Conservation (phyloP, 2,113 vertebrate species). For the Todiramphus saurophagus region DNA sequence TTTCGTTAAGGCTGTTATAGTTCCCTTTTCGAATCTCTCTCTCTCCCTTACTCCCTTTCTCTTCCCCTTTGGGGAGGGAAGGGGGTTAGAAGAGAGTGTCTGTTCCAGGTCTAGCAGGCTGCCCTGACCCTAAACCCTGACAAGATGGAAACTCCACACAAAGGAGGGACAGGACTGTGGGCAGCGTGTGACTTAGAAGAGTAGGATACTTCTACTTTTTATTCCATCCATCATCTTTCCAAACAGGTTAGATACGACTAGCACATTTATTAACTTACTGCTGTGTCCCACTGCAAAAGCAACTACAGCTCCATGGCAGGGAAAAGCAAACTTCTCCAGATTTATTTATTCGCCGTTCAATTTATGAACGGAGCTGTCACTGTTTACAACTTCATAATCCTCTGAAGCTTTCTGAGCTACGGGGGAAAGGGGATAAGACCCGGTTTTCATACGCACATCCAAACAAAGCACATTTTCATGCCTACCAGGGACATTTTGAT, state of each 20-base stretch:
- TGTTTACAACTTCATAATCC: neutral
- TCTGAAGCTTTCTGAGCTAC: neutral
- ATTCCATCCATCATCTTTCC: neutral
- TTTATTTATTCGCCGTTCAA: neutral
- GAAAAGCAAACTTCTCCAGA: neutral
- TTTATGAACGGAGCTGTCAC: neutral
- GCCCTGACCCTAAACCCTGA: no score
- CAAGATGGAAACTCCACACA: neutral
- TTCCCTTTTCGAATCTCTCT: no score
- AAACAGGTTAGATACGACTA: neutral
- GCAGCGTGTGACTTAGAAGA: neutral
- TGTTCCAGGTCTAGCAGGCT: no score
- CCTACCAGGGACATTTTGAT: neutral
- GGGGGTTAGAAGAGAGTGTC: no score
- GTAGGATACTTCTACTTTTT: neutral
- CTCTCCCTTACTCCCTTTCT: no score
- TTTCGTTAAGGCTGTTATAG: no score
- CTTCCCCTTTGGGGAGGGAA: no score
- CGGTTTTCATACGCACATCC: neutral
- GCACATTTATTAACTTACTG: neutral
- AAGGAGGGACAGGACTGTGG: neutral
- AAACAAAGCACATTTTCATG: neutral
- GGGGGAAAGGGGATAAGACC: neutral
- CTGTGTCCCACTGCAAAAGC: neutral
- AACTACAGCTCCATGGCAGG: neutral